phyloP scores from a whole-genome alignment of 2,888 invertebrate genomes.

The Atethmia centrago region DNA sequence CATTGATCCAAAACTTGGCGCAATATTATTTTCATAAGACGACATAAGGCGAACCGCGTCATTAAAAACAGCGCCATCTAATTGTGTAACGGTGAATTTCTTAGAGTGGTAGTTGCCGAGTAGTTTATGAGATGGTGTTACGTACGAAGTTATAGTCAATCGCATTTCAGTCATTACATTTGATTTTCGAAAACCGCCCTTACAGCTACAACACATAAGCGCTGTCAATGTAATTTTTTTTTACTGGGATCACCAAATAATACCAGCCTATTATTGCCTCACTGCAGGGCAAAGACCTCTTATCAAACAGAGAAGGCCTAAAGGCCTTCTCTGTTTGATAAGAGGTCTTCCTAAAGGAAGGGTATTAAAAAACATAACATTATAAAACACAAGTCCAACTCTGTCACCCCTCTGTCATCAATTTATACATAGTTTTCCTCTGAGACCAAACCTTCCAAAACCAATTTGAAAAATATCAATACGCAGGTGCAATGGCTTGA shows the following conservation, averaged over 20 bases:
- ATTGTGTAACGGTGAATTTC: background rate
- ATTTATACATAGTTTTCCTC: background rate
- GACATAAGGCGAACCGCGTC: too few relatives aligned
- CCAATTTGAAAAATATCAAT: conserved; percentile 23
- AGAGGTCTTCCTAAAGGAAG: too few relatives aligned
- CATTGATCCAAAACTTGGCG: background rate
- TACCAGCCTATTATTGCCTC: too few relatives aligned
- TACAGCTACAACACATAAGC: background rate
- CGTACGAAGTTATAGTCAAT: background rate
- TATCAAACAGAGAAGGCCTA: too few relatives aligned
- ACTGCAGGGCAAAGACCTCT: too few relatives aligned
- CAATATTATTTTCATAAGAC: background rate
- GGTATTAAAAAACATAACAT: background rate
- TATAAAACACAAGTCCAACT: background rate
- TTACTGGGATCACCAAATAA: background rate
- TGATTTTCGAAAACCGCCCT: background rate
- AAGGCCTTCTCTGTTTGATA: too few relatives aligned
- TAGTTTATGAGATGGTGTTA: conserved; percentile 1
- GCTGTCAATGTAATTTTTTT: background rate
- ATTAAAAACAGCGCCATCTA: conserved; percentile 40
- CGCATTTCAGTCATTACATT: background rate
- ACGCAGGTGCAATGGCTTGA: conserved; percentile 27
- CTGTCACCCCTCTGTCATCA: background rate
- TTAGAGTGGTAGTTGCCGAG: background rate
- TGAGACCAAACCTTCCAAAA: background rate